Evolutionary conservation across 1,140 invertebrate species (phyloP).

Genomic region (Micrasema longulum): DNA sequence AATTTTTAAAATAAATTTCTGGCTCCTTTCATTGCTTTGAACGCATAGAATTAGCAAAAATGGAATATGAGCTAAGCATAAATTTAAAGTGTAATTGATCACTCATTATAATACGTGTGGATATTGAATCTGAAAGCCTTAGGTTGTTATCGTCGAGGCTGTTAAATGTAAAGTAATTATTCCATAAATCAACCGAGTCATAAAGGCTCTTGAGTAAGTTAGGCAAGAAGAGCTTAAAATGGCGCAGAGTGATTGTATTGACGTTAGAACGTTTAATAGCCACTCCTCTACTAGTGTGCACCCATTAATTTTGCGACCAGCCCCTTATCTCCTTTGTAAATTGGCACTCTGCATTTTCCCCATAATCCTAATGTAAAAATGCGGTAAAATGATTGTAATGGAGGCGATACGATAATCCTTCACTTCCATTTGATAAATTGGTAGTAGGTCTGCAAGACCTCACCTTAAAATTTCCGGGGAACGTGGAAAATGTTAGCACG

Average conservation of each 20-base stretch:
- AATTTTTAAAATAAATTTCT: too few relatives aligned
- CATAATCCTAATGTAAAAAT: conserved; percentile 53
- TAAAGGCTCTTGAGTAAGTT: background rate
- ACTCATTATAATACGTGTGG: too few relatives aligned
- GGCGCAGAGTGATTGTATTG: conserved; percentile 17
- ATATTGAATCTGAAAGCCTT: too few relatives aligned
- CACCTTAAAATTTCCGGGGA: conserved; percentile 19
- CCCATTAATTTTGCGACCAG: conserved; percentile 34
- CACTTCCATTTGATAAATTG: conserved; percentile 51
- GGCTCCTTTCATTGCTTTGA: too few relatives aligned
- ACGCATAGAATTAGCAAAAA: too few relatives aligned
- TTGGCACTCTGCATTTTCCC: conserved; percentile 45
- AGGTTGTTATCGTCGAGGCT: too few relatives aligned
- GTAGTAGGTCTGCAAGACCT: conserved; percentile 42
- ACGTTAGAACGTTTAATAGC: background rate
- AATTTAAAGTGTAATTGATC: too few relatives aligned
- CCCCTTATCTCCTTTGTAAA: conserved; percentile 25
- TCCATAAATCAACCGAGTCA: background rate
- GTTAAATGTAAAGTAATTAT: background rate
- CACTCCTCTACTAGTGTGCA: conserved; percentile 6
- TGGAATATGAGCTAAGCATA: too few relatives aligned
- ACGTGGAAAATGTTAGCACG: conserved; percentile 2
- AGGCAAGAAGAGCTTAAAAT: background rate
- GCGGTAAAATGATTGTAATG: conserved; percentile 48
- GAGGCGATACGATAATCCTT: conserved; percentile 25